phyloP scores from a whole-genome alignment of 2,888 invertebrate species.

The Calameuta idolon region DNA sequence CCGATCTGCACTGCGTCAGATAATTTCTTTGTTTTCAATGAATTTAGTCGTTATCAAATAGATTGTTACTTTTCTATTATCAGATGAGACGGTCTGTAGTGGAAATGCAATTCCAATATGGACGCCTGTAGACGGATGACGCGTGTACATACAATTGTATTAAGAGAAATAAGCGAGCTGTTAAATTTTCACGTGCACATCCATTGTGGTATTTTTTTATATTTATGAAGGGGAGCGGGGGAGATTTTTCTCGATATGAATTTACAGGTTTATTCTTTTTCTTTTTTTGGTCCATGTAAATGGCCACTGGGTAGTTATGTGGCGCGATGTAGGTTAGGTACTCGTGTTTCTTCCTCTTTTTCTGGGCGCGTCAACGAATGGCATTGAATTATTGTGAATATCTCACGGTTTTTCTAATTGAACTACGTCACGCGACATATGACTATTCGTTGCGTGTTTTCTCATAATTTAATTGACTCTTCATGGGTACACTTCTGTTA shows the following conservation, averaged over 20 bases:
- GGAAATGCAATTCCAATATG: neutral
- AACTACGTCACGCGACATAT: constrained; percentile 32
- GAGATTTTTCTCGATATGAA: neutral
- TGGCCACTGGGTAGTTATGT: too few species aligned
- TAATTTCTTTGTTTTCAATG: neutral
- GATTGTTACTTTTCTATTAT: neutral
- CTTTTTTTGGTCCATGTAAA: neutral
- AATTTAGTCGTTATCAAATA: neutral
- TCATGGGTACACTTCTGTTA: constrained; percentile 26
- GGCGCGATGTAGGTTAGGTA: neutral
- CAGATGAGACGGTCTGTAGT: neutral
- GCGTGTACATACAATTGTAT: neutral
- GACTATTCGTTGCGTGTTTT: constrained; percentile 23
- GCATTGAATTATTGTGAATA: constrained; percentile 10
- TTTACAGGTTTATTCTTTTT: neutral
- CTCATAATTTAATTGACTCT: constrained; percentile 43
- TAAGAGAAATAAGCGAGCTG: neutral
- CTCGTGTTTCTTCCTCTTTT: neutral
- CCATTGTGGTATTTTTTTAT: neutral
- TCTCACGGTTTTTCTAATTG: constrained; percentile 23
- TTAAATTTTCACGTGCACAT: neutral
- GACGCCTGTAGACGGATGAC: neutral
- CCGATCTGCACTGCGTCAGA: neutral
- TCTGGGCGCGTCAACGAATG: neutral
- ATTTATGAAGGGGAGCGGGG: neutral